A percentile compares a stretch with the other conserved stretches of the same genome.
These are phyloP conservation scores for Chesias legatella DNA, from an alignment of 2,888 invertebrate genomes.

Conservation along the genomic window DNA sequence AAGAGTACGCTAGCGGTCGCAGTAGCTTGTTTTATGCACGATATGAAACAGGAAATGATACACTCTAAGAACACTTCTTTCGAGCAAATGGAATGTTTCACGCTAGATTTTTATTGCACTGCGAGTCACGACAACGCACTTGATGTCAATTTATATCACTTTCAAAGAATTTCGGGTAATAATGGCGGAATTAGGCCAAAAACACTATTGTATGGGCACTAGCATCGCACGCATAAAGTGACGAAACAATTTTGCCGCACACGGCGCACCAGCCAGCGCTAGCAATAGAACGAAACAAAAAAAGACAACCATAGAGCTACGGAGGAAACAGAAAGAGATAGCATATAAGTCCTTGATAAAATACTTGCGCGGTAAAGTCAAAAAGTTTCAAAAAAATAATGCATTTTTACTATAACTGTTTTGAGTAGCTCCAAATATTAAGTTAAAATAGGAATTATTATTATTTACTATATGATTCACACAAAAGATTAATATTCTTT, in stretches of 20 bases:
- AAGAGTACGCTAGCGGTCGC: slow-evolving; percentile 69
- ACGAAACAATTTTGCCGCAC: slow-evolving; percentile 63
- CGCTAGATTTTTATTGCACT: slow-evolving; percentile 9
- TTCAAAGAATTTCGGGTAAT: slow-evolving; percentile 52
- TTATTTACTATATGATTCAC: too few relatives aligned
- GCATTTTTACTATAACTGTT: slow-evolving; percentile 5
- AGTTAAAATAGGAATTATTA: too few relatives aligned
- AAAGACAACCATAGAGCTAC: slow-evolving; percentile 27
- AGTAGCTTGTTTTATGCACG: slow-evolving; percentile 71
- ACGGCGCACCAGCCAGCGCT: slow-evolving; percentile 30
- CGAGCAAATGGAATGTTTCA: slow-evolving; percentile 11
- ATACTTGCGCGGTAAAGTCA: slow-evolving; percentile 77
- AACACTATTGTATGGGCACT: slow-evolving; percentile 63
- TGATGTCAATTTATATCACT: slow-evolving; percentile 42
- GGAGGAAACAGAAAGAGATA: slow-evolving; percentile 53
- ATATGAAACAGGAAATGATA: slow-evolving; percentile 76
- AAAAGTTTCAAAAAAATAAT: slow-evolving; percentile 39
- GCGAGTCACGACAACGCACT: slow-evolving; percentile 15
- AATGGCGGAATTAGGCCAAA: slow-evolving; percentile 75
- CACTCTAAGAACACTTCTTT: slow-evolving; percentile 57
- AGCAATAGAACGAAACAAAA: slow-evolving; percentile 5
- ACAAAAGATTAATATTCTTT: too few relatives aligned
- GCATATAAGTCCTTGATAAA: slow-evolving; percentile 54
- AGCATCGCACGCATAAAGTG: slow-evolving; percentile 59
- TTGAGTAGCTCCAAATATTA: too few relatives aligned